phyloP scores from a whole-genome alignment of 2,797 vertebrate genomes.

The Takifugu ocellatus region DNA sequence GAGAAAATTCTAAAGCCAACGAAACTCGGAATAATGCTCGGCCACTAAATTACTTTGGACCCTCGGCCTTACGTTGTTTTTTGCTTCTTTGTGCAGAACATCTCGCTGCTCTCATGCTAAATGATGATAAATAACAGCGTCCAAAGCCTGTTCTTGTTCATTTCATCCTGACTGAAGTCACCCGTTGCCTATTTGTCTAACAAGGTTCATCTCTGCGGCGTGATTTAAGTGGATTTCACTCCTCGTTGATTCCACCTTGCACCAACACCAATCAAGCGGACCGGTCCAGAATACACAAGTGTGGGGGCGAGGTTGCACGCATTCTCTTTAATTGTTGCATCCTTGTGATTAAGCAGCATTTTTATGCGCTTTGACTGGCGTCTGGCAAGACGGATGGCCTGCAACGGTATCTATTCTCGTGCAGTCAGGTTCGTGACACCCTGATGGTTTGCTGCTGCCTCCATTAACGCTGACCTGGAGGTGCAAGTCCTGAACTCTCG shows the following conservation, averaged over 20 bases:
- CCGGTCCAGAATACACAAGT: conserved; percentile 54
- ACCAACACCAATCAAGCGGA: conserved; percentile 53
- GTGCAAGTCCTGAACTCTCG: conserved; percentile 31
- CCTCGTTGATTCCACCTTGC: conserved; percentile 59
- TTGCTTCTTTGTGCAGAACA: conserved; percentile 34
- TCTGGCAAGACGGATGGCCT: conserved; percentile 73
- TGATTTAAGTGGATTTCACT: conserved; percentile 63
- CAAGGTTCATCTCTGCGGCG: conserved; percentile 37
- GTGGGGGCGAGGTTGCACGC: conserved; percentile 52
- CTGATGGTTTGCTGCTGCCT: conserved; percentile 52
- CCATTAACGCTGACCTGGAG: conserved; percentile 56
- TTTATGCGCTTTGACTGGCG: conserved; percentile 70
- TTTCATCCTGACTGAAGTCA: too few relatives aligned
- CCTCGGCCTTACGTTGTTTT: conserved; percentile 35
- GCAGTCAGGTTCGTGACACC: conserved; percentile 59
- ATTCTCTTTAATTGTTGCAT: conserved; percentile 75
- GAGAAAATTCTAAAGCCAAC: conserved; percentile 41
- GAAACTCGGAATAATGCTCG: conserved; percentile 44
- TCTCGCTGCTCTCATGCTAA: conserved; percentile 29
- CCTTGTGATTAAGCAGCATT: conserved; percentile 70
- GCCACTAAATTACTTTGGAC: conserved; percentile 24
- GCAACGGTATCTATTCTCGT: conserved; percentile 60
- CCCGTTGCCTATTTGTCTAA: too few relatives aligned
- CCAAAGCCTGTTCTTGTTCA: too few relatives aligned
- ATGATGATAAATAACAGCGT: conserved; percentile 18